Percentiles rank a stretch among this genome's conserved stretches.
Evolutionary conservation across 2,888 invertebrate genomes (phyloP).

Genomic region (Rhagonycha fulva): DNA sequence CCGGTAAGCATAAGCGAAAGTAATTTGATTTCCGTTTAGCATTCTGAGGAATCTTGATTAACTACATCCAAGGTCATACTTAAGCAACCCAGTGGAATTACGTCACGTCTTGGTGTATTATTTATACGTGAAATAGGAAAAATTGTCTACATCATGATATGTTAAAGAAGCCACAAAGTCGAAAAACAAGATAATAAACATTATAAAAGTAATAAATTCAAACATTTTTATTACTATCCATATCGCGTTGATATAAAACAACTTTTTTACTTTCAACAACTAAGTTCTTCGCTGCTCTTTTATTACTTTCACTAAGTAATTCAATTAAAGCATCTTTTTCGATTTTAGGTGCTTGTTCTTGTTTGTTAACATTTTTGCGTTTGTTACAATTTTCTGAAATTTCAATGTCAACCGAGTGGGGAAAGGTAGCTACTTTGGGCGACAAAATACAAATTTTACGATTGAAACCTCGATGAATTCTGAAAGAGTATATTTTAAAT

Average conservation of each 20-base stretch:
- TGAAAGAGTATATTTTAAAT: no score
- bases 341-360: not conserved
- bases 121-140: slow-evolving; percentile 21
- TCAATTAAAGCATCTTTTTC: slow-evolving; percentile 6
- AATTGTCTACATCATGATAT: not conserved
- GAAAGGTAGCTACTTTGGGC: no score
- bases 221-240: slow-evolving; percentile 9
- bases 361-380: not conserved
- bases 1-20: slow-evolving; percentile 26
- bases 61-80: slow-evolving; percentile 28
- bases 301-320: slow-evolving; percentile 5
- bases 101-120: slow-evolving; percentile 15
- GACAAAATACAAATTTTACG: no score
- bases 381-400: slow-evolving; percentile 8
- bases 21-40: slow-evolving; percentile 32
- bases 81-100: slow-evolving; percentile 17
- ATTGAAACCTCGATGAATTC: no score
- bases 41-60: slow-evolving; percentile 24
- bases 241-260: slow-evolving; percentile 18
- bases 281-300: slow-evolving; percentile 11
- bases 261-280: slow-evolving; percentile 22
- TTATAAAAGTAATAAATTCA: not conserved
- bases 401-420: slow-evolving; percentile 42
- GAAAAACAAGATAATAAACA: not conserved
- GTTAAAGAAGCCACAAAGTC: not conserved